Conservation (phyloP, 2,888 invertebrate genomes). For the Yponomeuta malinellus region DNA sequence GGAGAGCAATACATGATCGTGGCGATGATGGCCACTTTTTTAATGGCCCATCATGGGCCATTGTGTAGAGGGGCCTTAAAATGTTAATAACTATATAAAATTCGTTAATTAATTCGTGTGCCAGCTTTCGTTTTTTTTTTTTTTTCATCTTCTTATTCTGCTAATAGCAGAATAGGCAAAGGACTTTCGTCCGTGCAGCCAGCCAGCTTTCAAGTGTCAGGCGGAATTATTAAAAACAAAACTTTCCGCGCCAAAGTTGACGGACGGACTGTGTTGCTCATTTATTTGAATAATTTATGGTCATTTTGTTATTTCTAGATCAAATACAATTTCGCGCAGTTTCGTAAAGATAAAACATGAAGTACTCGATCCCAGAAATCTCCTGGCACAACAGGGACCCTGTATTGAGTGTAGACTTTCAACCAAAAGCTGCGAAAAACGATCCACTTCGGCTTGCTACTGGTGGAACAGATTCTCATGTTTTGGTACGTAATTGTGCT, state of each 20-base stretch:
- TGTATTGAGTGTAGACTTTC: slow-evolving; percentile 91
- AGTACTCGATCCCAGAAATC: slow-evolving; percentile 96
- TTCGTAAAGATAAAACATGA: slow-evolving; percentile 77
- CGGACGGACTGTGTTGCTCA: neutral
- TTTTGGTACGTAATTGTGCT: slow-evolving; percentile 79
- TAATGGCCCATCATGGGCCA: no score
- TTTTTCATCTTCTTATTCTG: no score
- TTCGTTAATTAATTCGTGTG: no score
- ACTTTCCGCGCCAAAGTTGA: neutral
- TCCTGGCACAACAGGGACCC: slow-evolving; percentile 98
- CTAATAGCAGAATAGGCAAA: no score
- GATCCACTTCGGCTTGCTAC: slow-evolving; percentile 87
- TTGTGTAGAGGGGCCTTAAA: no score
- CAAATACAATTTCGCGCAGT: neutral
- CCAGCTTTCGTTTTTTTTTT: no score
- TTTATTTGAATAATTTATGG: no score
- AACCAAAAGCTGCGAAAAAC: slow-evolving; percentile 72
- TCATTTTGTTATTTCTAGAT: neutral
- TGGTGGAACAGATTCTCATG: slow-evolving; percentile 92
- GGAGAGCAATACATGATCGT: no score
- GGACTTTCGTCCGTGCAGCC: no score
- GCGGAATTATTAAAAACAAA: neutral
- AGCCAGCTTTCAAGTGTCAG: no score
- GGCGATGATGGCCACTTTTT: no score
- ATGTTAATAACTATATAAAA: no score